Conservation (phyloP, 2,888 invertebrate genomes). For the Lasioglossum morio region DNA sequence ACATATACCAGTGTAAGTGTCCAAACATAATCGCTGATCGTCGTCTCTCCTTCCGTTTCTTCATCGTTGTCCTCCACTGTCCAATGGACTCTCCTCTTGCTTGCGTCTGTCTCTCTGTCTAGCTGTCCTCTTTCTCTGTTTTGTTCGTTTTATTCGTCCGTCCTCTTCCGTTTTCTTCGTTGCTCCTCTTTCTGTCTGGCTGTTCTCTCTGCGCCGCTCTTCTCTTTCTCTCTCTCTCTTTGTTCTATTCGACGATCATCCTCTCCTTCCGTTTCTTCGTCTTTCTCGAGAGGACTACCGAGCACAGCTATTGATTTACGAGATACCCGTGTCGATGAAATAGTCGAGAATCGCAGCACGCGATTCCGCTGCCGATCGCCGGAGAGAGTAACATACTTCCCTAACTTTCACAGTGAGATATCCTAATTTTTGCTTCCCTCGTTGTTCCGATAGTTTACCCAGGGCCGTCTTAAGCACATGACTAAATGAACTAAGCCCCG, state of each 20-base stretch:
- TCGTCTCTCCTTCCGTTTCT: conserved; percentile 57
- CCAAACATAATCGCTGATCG: conserved; percentile 72
- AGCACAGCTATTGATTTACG: not conserved
- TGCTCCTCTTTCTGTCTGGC: conserved; percentile 36
- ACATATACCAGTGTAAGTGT: conserved; percentile 91
- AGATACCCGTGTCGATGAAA: not conserved
- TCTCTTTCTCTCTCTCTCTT: not conserved
- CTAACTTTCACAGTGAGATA: not conserved
- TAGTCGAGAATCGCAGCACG: not conserved
- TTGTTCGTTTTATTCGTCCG: not conserved
- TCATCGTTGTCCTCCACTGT: conserved; percentile 43
- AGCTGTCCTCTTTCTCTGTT: conserved; percentile 12
- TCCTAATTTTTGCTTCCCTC: not conserved
- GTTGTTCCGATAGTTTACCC: not conserved
- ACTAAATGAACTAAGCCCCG: no score
- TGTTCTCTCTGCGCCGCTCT: not conserved
- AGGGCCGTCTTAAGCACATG: no score
- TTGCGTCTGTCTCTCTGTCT: conserved; percentile 26
- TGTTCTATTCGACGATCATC: not conserved
- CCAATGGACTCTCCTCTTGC: conserved; percentile 32
- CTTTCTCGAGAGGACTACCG: not conserved
- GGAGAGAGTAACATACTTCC: not conserved
- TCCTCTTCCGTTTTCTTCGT: conserved; percentile 21
- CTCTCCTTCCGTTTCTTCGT: not conserved
- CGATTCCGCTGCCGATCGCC: not conserved